A percentile compares a stretch with the other conserved stretches of the same genome.
phyloP scores from a whole-genome alignment of 2,113 vertebrate genomes.

The Oreochromis spilurus region DNA sequence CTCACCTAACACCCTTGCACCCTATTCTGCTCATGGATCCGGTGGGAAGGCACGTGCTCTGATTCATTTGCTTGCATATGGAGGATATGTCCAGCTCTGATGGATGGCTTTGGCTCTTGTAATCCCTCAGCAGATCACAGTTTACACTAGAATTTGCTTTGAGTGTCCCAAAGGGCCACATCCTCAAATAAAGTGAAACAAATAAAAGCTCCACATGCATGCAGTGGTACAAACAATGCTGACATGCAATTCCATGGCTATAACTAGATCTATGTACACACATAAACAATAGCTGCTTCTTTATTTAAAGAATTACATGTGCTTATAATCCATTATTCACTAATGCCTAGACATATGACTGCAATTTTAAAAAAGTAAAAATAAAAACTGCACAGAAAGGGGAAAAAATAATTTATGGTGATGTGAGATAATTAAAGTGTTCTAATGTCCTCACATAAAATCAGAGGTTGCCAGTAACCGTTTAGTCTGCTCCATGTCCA shows the following conservation, averaged over 20 bases:
- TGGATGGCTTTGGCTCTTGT: constrained; percentile 59
- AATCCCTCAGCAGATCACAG: constrained; percentile 29
- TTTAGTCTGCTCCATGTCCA: constrained; percentile 44
- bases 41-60: constrained; percentile 37
- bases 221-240: not conserved
- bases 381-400: not conserved
- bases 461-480: constrained; percentile 24
- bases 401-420: not conserved
- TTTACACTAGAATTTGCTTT: constrained; percentile 53
- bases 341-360: not conserved
- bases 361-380: not conserved
- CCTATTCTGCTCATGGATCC: constrained; percentile 23
- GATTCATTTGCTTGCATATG: constrained; percentile 70
- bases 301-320: not conserved
- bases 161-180: constrained; percentile 52
- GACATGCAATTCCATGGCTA: not conserved
- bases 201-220: constrained; percentile 39
- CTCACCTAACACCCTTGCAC: constrained; percentile 20
- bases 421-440: not conserved
- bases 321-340: not conserved
- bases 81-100: constrained; percentile 61
- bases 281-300: not conserved
- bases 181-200: constrained; percentile 62
- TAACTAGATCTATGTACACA: not conserved
- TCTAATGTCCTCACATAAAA: constrained; percentile 19